A percentile compares a stretch with the other conserved stretches of the same genome.
phyloP scores from a whole-genome alignment of 2,888 invertebrate species.

The Sarcophaga variegata region DNA sequence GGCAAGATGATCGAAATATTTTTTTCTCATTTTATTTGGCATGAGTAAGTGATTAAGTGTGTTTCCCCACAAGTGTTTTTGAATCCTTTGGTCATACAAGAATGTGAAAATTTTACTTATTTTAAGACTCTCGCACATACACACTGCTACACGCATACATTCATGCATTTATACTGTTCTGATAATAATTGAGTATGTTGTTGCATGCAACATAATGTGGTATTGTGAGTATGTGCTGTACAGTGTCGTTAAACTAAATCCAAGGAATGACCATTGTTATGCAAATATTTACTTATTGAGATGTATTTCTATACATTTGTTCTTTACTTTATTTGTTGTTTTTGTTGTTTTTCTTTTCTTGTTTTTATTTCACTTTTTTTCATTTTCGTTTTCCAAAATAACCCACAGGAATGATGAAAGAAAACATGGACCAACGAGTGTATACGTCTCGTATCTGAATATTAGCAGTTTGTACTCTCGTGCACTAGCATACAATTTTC shows the following conservation, averaged over 20 bases:
- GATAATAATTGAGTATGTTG: not conserved
- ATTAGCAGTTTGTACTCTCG: not conserved
- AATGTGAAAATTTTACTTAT: constrained; percentile 18
- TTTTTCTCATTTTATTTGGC: not conserved
- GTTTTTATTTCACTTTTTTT: constrained; percentile 13
- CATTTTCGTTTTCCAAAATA: constrained; percentile 43
- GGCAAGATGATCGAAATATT: too few relatives aligned
- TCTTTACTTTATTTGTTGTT: not conserved
- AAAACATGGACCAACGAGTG: not conserved
- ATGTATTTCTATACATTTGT: constrained; percentile 1
- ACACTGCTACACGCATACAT: not conserved
- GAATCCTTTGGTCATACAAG: constrained; percentile 51
- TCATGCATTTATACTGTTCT: not conserved
- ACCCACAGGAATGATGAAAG: constrained; percentile 15
- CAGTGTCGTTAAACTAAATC: constrained; percentile 55
- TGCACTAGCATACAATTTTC: not conserved
- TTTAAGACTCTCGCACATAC: not conserved
- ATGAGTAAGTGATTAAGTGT: constrained; percentile 66
- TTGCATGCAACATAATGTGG: not conserved
- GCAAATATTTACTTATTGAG: constrained; percentile 63
- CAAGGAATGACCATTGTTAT: constrained; percentile 65
- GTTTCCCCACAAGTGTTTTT: constrained; percentile 53
- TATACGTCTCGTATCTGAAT: not conserved
- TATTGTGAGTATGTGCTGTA: not conserved
- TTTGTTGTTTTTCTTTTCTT: constrained; percentile 19